These are phyloP conservation scores for Tigriopus californicus DNA, from an alignment of 2,888 invertebrate species.

Conservation along the genomic window DNA sequence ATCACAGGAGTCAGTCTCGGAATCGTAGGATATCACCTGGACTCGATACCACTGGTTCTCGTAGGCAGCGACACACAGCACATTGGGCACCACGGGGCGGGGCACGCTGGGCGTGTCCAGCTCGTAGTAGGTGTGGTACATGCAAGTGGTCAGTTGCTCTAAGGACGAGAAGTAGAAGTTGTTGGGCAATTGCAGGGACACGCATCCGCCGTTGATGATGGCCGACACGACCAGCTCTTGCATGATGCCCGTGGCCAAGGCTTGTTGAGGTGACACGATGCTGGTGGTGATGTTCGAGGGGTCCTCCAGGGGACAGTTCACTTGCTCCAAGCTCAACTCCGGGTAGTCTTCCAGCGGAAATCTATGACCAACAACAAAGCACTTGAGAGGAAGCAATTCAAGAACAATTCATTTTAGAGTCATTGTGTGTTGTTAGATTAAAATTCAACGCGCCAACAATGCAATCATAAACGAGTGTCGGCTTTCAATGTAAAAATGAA, in stretches of 20 bases:
- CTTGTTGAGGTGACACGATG: slow-evolving; percentile 7
- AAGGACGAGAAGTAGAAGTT: slow-evolving; percentile 80
- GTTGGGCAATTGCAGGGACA: slow-evolving; percentile 86
- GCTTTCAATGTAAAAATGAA: too few relatives aligned
- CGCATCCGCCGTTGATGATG: slow-evolving; percentile 63
- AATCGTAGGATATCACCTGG: slow-evolving; percentile 40
- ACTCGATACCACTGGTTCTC: slow-evolving; percentile 22
- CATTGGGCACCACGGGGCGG: slow-evolving; percentile 41
- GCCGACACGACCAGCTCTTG: slow-evolving; percentile 80
- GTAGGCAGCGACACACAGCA: slow-evolving; percentile 17
- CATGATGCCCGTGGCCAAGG: slow-evolving; percentile 67
- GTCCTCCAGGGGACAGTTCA: slow-evolving; percentile 27
- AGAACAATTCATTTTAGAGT: too few relatives aligned
- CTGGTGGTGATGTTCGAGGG: slow-evolving; percentile 4
- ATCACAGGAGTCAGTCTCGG: slow-evolving; percentile 47
- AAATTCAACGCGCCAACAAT: too few relatives aligned
- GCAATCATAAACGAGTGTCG: too few relatives aligned
- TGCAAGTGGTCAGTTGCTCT: slow-evolving; percentile 44
- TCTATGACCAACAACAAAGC: too few relatives aligned
- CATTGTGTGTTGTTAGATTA: too few relatives aligned
- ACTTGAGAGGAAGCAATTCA: too few relatives aligned
- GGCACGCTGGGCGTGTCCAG: slow-evolving; percentile 54
- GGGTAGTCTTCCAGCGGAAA: slow-evolving; percentile 65
- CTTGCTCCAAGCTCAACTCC: slow-evolving; percentile 48
- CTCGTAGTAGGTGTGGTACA: slow-evolving; percentile 61